Conservation (phyloP, 2,113 vertebrate species). For the Blennius ocellaris region DNA sequence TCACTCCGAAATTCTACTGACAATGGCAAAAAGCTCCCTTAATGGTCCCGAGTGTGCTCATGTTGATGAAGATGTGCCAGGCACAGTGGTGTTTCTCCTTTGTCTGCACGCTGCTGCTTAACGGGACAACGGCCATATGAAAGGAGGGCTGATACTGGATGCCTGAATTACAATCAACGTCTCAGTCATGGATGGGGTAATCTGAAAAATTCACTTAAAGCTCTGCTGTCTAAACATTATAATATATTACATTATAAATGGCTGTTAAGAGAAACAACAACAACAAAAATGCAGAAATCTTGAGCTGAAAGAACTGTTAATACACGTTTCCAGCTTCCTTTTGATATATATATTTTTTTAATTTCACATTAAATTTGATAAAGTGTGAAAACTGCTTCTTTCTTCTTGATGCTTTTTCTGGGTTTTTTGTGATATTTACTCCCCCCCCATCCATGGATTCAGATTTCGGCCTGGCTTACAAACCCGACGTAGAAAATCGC, state of each 20-base stretch:
- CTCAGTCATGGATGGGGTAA: neutral
- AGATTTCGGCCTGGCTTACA: slow-evolving; percentile 51
- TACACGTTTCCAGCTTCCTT: slow-evolving; percentile 35
- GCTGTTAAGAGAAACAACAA: neutral
- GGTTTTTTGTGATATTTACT: slow-evolving; percentile 57
- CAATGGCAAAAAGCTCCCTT: slow-evolving; percentile 51
- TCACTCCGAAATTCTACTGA: slow-evolving; percentile 43
- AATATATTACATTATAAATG: no score
- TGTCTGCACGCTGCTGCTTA: slow-evolving; percentile 19
- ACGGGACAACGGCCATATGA: slow-evolving; percentile 23
- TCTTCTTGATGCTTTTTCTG: slow-evolving; percentile 43
- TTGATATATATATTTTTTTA: slow-evolving; percentile 56
- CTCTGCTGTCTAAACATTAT: no score
- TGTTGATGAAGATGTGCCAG: slow-evolving; percentile 42
- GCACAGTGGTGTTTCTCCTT: slow-evolving; percentile 47
- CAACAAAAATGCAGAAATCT: neutral
- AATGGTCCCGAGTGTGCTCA: slow-evolving; percentile 32
- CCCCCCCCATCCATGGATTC: slow-evolving; percentile 45
- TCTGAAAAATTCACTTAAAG: neutral
- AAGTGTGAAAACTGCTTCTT: slow-evolving; percentile 58
- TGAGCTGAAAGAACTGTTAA: neutral
- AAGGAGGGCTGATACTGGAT: slow-evolving; percentile 20
- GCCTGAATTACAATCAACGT: neutral
- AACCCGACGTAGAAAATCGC: slow-evolving; percentile 47
- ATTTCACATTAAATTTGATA: slow-evolving; percentile 65